Evolutionary conservation across 2,113 vertebrate genomes (phyloP).

Genomic region (Tupaia tana): DNA sequence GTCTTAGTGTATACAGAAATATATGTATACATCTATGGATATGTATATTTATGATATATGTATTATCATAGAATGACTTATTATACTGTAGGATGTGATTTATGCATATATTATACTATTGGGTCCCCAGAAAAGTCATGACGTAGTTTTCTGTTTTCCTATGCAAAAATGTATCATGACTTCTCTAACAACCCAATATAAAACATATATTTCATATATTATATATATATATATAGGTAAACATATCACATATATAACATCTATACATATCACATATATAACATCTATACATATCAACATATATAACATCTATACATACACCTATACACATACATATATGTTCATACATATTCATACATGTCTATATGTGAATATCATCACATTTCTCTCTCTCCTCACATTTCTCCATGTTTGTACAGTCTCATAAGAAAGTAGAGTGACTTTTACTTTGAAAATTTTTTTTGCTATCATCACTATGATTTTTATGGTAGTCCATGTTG

Average conservation of each 20-base stretch:
- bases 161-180: no score
- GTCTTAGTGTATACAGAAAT: not conserved
- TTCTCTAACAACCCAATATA: no score
- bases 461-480: not conserved
- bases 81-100: not conserved
- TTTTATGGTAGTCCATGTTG: not conserved
- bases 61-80: not conserved
- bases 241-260: not conserved
- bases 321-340: not conserved
- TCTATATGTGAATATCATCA: not conserved
- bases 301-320: not conserved
- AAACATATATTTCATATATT: not conserved
- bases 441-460: constrained; percentile 8
- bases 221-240: not conserved
- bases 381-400: not conserved
- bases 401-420: not conserved
- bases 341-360: not conserved
- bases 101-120: not conserved
- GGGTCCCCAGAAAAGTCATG: no score
- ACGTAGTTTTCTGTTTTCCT: no score
- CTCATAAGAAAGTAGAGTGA: not conserved
- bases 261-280: not conserved
- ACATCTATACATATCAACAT: no score
- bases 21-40: not conserved
- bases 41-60: not conserved